Conservation (phyloP, 64 coral and sea anemone genomes). For the Anthopleura sola region DNA sequence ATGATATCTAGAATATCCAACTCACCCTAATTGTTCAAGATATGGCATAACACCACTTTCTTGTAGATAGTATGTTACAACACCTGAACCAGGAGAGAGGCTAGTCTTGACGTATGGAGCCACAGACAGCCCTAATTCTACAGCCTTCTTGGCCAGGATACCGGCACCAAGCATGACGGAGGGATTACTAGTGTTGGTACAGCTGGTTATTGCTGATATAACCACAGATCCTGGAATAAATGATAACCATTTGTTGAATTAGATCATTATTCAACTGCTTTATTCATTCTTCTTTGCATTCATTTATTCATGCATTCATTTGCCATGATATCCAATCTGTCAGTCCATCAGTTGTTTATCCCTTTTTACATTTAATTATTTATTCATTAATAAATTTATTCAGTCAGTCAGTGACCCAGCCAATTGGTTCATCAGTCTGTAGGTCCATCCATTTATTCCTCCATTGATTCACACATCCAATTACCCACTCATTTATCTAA, state of each 20-base stretch:
- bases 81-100: slow-evolving; percentile 86
- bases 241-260: slow-evolving; percentile 26
- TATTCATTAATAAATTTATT: too few species aligned
- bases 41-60: slow-evolving; percentile 88
- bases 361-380: too few species aligned
- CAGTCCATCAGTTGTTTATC: too few species aligned
- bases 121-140: slow-evolving; percentile 71
- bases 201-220: slow-evolving; percentile 95
- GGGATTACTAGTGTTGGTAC: slow-evolving; percentile 97
- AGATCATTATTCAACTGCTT: too few species aligned
- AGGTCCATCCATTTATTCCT: too few species aligned
- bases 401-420: too few species aligned
- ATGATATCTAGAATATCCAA: background rate
- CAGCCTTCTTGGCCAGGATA: slow-evolving; percentile 92
- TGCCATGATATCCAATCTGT: too few species aligned
- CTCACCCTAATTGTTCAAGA: slow-evolving; percentile 87
- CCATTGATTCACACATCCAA: too few species aligned
- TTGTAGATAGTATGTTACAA: slow-evolving; percentile 90
- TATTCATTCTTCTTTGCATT: too few species aligned
- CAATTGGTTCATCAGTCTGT: too few species aligned
- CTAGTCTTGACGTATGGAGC: slow-evolving; percentile 90
- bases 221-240: slow-evolving; percentile 77
- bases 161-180: slow-evolving; percentile 98
- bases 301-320: too few species aligned
- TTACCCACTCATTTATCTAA: too few species aligned